Evolutionary conservation across 2,113 vertebrate species (phyloP).

Genomic region (Seriola aureovittata): DNA sequence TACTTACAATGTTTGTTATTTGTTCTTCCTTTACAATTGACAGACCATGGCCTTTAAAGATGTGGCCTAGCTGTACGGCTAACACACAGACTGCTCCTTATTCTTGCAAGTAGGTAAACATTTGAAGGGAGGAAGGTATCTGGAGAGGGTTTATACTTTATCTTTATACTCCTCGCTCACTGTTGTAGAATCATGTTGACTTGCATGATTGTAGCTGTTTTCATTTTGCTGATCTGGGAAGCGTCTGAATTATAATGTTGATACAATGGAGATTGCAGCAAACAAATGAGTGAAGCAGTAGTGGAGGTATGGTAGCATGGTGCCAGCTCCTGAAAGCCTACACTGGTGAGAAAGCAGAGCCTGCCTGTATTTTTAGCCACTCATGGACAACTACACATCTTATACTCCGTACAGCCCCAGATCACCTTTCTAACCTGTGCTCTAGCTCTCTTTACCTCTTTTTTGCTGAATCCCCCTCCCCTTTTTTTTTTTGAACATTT

Average conservation of each 20-base stretch:
- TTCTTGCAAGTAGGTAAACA: not conserved
- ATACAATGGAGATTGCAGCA: not conserved
- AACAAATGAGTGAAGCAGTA: slow-evolving; percentile 29
- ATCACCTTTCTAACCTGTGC: slow-evolving; percentile 1
- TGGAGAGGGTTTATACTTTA: not conserved
- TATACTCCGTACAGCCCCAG: not conserved
- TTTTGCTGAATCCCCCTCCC: not conserved
- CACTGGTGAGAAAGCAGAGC: slow-evolving; percentile 70
- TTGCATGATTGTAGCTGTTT: not conserved
- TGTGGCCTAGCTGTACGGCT: not conserved
- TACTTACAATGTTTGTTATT: not conserved
- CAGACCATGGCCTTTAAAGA: not conserved
- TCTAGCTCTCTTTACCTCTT: not conserved
- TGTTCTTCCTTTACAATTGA: slow-evolving; percentile 10
- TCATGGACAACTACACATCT: slow-evolving; percentile 6
- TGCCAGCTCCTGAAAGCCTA: slow-evolving; percentile 73
- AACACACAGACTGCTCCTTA: not conserved
- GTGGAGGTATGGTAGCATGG: slow-evolving; percentile 20
- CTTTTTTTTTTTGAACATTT: not conserved
- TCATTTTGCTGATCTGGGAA: not conserved
- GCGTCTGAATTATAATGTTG: not conserved
- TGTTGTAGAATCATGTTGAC: not conserved
- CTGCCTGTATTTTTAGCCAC: slow-evolving; percentile 61
- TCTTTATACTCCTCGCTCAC: not conserved
- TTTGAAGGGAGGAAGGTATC: not conserved